phyloP scores from a whole-genome alignment of 2,888 invertebrate genomes.

The Alentia gelatinosa region DNA sequence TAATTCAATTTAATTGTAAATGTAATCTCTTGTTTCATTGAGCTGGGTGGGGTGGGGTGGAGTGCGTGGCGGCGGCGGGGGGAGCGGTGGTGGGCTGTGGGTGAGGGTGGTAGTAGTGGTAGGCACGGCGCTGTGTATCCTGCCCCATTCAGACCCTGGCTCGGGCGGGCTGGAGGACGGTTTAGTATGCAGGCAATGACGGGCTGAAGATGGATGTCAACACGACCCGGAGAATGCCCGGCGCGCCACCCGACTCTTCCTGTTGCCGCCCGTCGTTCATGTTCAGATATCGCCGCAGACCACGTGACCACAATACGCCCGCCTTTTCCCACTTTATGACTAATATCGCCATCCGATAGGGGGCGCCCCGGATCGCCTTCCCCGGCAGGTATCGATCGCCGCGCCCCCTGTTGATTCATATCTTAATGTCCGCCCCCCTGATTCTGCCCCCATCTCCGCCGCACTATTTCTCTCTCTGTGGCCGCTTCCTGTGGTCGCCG shows the following conservation, averaged over 20 bases:
- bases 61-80: background rate
- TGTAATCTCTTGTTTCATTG: conserved; percentile 7
- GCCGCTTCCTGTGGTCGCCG: background rate
- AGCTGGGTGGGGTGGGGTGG: background rate
- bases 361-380: conserved; percentile 5
- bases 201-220: conserved; percentile 35
- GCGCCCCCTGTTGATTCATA: conserved; percentile 41
- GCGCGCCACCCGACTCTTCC: conserved; percentile 36
- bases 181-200: conserved; percentile 8
- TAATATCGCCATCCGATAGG: conserved; percentile 48
- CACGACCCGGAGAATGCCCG: background rate
- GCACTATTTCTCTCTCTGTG: background rate
- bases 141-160: no score
- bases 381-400: conserved; percentile 20
- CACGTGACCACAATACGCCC: conserved; percentile 38
- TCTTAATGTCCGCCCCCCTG: conserved; percentile 26
- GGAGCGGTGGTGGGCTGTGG: background rate
- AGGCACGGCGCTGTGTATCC: background rate
- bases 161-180: background rate
- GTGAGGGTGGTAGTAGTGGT: background rate
- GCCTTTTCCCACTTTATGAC: conserved; percentile 50
- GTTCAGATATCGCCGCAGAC: conserved; percentile 24
- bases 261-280: conserved; percentile 39
- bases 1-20: conserved; percentile 26
- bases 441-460: background rate